Conservation (phyloP, 2,888 invertebrate species). For the Tenthredo mesomela region DNA sequence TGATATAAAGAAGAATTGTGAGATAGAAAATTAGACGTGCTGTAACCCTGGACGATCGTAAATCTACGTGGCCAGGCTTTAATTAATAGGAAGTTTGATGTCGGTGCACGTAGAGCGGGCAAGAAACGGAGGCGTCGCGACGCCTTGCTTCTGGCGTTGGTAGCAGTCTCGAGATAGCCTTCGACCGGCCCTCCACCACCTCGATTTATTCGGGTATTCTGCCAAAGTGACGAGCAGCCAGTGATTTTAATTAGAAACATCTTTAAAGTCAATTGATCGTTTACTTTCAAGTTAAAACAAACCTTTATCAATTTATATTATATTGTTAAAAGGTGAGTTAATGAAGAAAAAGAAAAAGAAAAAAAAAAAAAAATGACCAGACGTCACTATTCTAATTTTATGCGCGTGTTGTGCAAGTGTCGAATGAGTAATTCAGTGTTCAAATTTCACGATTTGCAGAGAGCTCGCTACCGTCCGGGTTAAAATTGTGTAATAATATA, state of each 20-base stretch:
- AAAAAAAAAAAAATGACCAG: background rate
- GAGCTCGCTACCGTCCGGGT: conserved; percentile 6
- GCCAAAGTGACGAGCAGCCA: conserved; percentile 70
- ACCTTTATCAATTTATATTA: conserved; percentile 2
- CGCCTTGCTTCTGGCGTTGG: conserved; percentile 75
- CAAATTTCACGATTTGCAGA: conserved; percentile 31
- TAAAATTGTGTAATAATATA: conserved; percentile 42
- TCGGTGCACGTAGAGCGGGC: conserved; percentile 53
- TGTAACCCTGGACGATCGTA: background rate
- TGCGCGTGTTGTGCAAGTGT: conserved; percentile 76
- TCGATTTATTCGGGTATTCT: conserved; percentile 75
- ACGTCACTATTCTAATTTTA: conserved; percentile 70
- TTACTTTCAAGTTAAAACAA: conserved; percentile 5
- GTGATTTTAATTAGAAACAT: conserved; percentile 51
- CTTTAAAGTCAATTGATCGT: conserved; percentile 30
- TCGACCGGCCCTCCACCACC: conserved; percentile 76
- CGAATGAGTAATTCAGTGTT: conserved; percentile 52
- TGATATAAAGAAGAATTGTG: background rate
- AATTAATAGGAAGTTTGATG: conserved; percentile 55
- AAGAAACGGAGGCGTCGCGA: conserved; percentile 70
- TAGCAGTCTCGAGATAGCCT: conserved; percentile 78
- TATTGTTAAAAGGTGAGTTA: conserved; percentile 43
- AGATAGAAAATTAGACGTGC: conserved; percentile 4
- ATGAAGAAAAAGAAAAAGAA: too few relatives aligned
- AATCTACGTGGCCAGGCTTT: conserved; percentile 44